Conservation (phyloP, 2,888 invertebrate genomes). For the Gortyna flavago region DNA sequence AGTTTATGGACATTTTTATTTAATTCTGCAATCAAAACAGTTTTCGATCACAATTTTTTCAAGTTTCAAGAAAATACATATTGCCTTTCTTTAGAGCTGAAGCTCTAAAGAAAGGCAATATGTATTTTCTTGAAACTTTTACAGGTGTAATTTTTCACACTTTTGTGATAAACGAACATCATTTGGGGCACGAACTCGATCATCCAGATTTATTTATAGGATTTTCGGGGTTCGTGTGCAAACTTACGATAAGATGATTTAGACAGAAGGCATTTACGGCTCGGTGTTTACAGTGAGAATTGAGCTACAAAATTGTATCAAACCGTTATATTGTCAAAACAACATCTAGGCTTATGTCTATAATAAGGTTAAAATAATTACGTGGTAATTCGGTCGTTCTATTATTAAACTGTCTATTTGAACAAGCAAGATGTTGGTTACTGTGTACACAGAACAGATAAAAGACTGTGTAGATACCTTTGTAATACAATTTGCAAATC, state of each 20-base stretch:
- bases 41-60: constrained; percentile 36
- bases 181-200: constrained; percentile 52
- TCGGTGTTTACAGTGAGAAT: constrained; percentile 14
- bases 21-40: constrained; percentile 17
- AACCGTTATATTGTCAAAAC: constrained; percentile 7
- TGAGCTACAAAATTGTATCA: constrained; percentile 1
- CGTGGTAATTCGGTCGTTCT: constrained; percentile 28
- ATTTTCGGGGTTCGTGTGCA: constrained; percentile 22
- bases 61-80: too few relatives aligned
- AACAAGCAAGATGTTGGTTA: constrained; percentile 30
- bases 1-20: constrained; percentile 7
- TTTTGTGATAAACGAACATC: constrained; percentile 31
- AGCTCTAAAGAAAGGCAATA: constrained; percentile 26
- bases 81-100: too few relatives aligned
- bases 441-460: constrained; percentile 37
- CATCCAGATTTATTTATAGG: constrained; percentile 25
- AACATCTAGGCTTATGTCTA: not conserved
- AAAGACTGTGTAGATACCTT: constrained; percentile 26
- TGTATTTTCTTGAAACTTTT: constrained; percentile 26
- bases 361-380: constrained; percentile 17
- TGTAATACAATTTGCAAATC: constrained; percentile 46
- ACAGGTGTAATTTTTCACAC: constrained; percentile 31
- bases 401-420: constrained; percentile 43
- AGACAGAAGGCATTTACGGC: not conserved
- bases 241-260: constrained; percentile 16